Evolutionary conservation across 2,113 vertebrate species (phyloP).

Genomic region (Entelurus aequoreus): DNA sequence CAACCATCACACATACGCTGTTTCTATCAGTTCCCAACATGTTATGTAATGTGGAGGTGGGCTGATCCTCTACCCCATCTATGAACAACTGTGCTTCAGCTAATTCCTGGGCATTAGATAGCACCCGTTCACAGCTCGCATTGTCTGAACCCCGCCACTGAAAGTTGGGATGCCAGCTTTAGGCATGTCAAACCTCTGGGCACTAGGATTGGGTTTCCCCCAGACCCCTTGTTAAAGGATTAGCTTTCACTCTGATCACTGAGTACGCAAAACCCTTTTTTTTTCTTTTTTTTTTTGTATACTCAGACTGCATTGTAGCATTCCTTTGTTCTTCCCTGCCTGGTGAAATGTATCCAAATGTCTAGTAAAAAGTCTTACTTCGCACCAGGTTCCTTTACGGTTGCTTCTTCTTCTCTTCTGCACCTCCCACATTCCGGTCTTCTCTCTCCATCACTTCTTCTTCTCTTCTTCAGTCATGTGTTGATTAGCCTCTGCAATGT

Average conservation of each 20-base stretch:
- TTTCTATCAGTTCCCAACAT: slow-evolving; percentile 33
- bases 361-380: slow-evolving; percentile 42
- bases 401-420: slow-evolving; percentile 26
- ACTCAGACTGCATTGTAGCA: slow-evolving; percentile 36
- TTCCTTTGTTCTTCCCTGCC: slow-evolving; percentile 62
- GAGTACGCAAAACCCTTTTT: slow-evolving; percentile 48
- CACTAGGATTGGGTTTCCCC: slow-evolving; percentile 62
- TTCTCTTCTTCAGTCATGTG: slow-evolving; percentile 61
- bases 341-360: slow-evolving; percentile 59
- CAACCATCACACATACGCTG: slow-evolving; percentile 19
- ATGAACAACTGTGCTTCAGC: slow-evolving; percentile 31
- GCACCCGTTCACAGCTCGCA: slow-evolving; percentile 48
- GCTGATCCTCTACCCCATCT: slow-evolving; percentile 35
- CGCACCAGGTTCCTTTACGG: slow-evolving; percentile 27
- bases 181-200: slow-evolving; percentile 60
- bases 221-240: slow-evolving; percentile 68
- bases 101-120: slow-evolving; percentile 38
- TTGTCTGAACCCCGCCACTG: slow-evolving; percentile 58
- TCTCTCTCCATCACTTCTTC: slow-evolving; percentile 56
- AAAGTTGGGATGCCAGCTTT: slow-evolving; percentile 60
- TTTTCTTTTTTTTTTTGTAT: no score
- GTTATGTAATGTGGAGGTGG: slow-evolving; percentile 24
- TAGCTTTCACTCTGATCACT: slow-evolving; percentile 65
- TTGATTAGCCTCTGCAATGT: slow-evolving; percentile 66
- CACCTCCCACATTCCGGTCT: slow-evolving; percentile 15